phyloP scores from a whole-genome alignment of 2,113 vertebrate genomes.

The Syrrhaptes paradoxus region DNA sequence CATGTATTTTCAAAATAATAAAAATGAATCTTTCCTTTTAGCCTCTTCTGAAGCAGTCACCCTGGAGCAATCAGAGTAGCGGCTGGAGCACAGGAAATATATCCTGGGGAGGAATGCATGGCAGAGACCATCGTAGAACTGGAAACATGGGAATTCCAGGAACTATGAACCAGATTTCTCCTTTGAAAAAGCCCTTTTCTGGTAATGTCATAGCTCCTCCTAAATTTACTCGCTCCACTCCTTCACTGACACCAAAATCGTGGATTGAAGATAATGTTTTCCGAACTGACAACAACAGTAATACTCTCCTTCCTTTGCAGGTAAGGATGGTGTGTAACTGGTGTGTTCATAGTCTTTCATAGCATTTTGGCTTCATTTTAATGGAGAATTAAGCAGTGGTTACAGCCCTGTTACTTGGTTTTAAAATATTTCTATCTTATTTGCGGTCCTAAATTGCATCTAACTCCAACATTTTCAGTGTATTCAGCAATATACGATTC shows the following conservation, averaged over 20 bases:
- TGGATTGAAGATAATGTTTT: conserved; percentile 98
- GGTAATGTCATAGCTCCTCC: conserved; percentile 97
- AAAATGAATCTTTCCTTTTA: conserved; percentile 56
- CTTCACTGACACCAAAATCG: conserved; percentile 90
- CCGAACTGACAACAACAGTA: conserved; percentile 97
- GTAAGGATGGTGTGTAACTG: conserved; percentile 79
- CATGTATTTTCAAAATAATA: not conserved
- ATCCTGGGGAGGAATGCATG: conserved; percentile 90
- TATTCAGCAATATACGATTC: not conserved
- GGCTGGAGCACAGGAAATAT: conserved; percentile 93
- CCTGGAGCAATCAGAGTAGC: conserved; percentile 93
- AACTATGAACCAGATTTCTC: conserved; percentile 91
- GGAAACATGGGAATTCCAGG: conserved; percentile 89
- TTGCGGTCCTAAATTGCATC: not conserved
- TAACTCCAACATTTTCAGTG: accelerated
- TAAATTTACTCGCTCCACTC: conserved; percentile 92
- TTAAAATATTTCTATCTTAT: not conserved
- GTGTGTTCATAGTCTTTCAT: not conserved
- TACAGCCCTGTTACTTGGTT: not conserved
- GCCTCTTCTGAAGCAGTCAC: conserved; percentile 96
- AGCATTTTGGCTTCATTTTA: not conserved
- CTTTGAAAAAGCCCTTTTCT: conserved; percentile 95
- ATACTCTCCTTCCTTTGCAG: conserved; percentile 94
- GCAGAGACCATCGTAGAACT: conserved; percentile 91
- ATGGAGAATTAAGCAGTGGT: not conserved